These are phyloP conservation scores for Myiotriccus ornatus DNA, from an alignment of 2,797 vertebrate genomes.

Conservation along the genomic window DNA sequence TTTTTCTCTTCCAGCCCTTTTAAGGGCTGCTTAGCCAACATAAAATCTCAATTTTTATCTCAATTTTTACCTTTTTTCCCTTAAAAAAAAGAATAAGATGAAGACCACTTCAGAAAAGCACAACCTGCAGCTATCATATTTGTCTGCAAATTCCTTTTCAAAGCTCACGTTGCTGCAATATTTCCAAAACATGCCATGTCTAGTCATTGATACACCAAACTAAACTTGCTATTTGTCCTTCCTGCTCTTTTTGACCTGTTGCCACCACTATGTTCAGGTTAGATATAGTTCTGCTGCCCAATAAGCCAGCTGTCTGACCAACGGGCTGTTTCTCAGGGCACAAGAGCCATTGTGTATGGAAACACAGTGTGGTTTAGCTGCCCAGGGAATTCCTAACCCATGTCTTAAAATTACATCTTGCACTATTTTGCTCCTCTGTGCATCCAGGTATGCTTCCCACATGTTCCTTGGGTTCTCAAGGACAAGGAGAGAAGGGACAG, in stretches of 20 bases:
- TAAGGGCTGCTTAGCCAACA: background rate
- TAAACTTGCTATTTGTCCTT: background rate
- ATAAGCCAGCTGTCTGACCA: background rate
- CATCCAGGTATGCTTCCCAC: rapidly evolving
- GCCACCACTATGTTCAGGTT: background rate
- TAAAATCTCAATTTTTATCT: background rate
- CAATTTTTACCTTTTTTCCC: background rate
- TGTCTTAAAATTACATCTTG: background rate
- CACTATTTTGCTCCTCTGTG: background rate
- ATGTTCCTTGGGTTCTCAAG: background rate
- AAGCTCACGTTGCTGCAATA: background rate
- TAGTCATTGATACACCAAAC: background rate
- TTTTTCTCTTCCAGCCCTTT: background rate
- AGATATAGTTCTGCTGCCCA: background rate
- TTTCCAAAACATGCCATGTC: background rate
- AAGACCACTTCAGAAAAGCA: background rate
- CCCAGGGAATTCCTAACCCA: background rate
- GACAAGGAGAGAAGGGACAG: background rate
- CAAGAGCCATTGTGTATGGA: background rate
- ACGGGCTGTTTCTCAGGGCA: background rate
- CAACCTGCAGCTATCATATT: background rate
- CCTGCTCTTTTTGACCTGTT: background rate
- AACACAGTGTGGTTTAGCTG: background rate
- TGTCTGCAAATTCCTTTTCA: background rate
- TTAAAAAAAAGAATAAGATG: background rate